phyloP scores from a whole-genome alignment of 2,888 invertebrate species.

The Athrips mouffetella region DNA sequence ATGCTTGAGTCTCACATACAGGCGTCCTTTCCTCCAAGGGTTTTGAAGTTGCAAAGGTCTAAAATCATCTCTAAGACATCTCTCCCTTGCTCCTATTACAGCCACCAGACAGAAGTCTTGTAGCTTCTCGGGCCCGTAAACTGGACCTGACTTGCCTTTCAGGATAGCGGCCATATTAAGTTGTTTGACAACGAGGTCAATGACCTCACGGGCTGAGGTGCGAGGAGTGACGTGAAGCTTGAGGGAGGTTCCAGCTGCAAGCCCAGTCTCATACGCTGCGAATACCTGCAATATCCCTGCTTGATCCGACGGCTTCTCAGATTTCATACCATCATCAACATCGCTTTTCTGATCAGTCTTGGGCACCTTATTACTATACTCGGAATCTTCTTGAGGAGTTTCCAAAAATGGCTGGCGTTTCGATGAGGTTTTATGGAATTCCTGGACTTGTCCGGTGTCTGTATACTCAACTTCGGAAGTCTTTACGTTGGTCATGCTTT shows the following conservation, averaged over 20 bases:
- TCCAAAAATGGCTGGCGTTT: slow-evolving; percentile 73
- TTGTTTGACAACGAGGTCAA: slow-evolving; percentile 96
- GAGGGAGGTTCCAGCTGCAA: slow-evolving; percentile 94
- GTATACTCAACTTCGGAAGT: slow-evolving; percentile 67
- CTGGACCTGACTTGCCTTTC: slow-evolving; percentile 90
- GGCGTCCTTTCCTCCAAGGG: slow-evolving; percentile 95
- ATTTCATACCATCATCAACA: slow-evolving; percentile 40
- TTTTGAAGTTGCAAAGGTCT: slow-evolving; percentile 95
- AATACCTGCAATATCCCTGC: slow-evolving; percentile 89
- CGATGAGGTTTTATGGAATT: slow-evolving; percentile 48
- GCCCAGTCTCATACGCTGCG: slow-evolving; percentile 96
- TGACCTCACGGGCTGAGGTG: slow-evolving; percentile 96
- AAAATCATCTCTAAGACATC: slow-evolving; percentile 96
- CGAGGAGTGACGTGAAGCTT: slow-evolving; percentile 95
- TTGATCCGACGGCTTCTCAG: slow-evolving; percentile 51
- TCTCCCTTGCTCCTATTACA: slow-evolving; percentile 95
- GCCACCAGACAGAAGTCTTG: slow-evolving; percentile 96
- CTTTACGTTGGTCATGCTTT: slow-evolving; percentile 81
- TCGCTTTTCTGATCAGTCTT: slow-evolving; percentile 64
- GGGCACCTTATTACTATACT: slow-evolving; percentile 72
- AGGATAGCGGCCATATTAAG: slow-evolving; percentile 94
- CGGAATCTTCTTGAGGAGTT: slow-evolving; percentile 57
- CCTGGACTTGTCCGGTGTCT: slow-evolving; percentile 60
- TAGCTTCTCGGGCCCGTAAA: slow-evolving; percentile 89
- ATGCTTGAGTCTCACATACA: slow-evolving; percentile 95